Base-by-base conservation (phyloP, 92 coral and sea anemone species). In the Metridium senile region DNA sequence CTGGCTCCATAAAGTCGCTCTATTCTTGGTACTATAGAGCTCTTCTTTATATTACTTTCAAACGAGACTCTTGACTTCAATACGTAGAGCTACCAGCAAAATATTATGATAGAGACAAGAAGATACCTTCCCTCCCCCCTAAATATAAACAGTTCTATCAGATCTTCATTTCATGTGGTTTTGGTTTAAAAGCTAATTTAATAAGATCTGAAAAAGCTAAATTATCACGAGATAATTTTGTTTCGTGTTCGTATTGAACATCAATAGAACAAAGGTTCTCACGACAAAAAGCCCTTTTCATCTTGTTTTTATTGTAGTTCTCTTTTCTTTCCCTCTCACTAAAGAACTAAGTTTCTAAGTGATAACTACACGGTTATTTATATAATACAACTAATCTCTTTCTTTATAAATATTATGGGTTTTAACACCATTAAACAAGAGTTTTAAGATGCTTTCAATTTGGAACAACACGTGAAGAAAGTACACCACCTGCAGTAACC, bases 401-500 rank as follows among this genome's bases (percentile, higher is more conserved):
- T 58, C n/a, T 58, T 26, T 58, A 21, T 26, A 63, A 63, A 27
- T 33, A 33, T 33, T 27, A 13, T 54, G 59, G 59, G 23, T 30
- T 28, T 28, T 28, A 63, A 30, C 69, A 63, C 69, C 32, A 26
- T 28, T 39, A 39, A 39, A 39, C 49, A 39, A 39, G 49, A 39
- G 49, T 39, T 39, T 39, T 39, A 39, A 39, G 13, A 39, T 13
- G 49, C 49, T 4, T 39, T 6, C 31, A 26, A 26, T 26, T 59
- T 59, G 11, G 8, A 2, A 23, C 22, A 6, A 59, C 66, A 22
- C 66, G 66, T 59, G 32, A 59, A 22, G 33, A 26, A 59, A 59
- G 32, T 23, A 8, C 1, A 61, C 43, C 69, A 63, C 69, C 69
- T 63, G 69, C 69, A 26, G n/a, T n/a, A n/a, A n/a, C n/a, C 65